Base-by-base conservation (phyloP, 2,113 vertebrate genomes). In the Cichladusa arquata region DNA sequence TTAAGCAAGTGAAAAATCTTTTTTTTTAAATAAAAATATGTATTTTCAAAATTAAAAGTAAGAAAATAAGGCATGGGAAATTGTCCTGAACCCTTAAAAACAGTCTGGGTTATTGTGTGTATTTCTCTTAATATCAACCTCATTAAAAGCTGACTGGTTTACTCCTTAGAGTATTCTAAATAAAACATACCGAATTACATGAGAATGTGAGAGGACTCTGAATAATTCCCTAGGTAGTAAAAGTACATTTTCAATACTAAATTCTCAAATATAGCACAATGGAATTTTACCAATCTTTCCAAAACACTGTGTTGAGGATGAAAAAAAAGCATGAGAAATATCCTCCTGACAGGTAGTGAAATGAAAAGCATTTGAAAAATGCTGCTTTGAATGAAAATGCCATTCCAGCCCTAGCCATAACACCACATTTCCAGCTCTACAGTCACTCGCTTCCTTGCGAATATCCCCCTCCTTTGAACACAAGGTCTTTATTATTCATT, bases 331-430 rank as follows among this genome's bases (percentile, higher is more conserved):
- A 92, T 64, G 25, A 93, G 70, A 92, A 89, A 92, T 86, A 77
- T 26, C n/a, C 7, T 79, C 7, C 57, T 95, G 89, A 95, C 77
- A 91, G 38, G 42, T 28, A 90, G 34, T 57, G 72, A 91, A 88
- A 92, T 86, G 73, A 89, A 81, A 93, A 87, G 6, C 65, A 66
- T 81, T 62, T 92, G 66, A 92, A 93, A 93, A 95, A 86, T 76
- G 48, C 40, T 51, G 34, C 65, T 92, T 91, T 56, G 72, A 92
- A 84, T 89, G 64, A 92, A 91, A 91, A 88, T 76, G 50, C 42
- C 50, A 38, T 92, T 84, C 23, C 31, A 87, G 19, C 44, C 25
- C 53, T 38, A 72, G 51, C 36, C 40, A 82, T 82, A 92, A 82
- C 45, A 72, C 34, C 61, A 72, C 61, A 45, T 91, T 84, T 85